Evolutionary conservation across 2,113 vertebrate genomes (phyloP).

Genomic region (Varanus salvator): DNA sequence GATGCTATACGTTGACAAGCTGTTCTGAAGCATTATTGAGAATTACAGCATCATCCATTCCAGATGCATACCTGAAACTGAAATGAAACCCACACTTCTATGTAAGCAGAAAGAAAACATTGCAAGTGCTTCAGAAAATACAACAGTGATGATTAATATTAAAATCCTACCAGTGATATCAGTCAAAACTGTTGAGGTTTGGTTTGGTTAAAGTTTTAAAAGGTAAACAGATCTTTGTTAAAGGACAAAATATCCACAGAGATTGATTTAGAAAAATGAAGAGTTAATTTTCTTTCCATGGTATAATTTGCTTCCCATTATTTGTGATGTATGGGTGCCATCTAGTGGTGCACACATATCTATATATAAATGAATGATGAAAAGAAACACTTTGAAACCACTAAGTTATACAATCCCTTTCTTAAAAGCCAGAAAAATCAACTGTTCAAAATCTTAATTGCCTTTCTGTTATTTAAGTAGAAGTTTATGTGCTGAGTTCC

Average conservation of each 20-base stretch:
- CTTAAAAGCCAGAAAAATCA: background rate
- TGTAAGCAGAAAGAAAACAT: background rate
- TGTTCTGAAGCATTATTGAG: constrained; percentile 21
- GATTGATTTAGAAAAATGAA: background rate
- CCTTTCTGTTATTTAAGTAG: background rate
- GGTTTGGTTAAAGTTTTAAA: constrained; percentile 27
- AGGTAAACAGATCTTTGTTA: background rate
- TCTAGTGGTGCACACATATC: background rate
- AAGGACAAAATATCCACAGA: background rate
- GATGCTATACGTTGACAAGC: constrained; percentile 1
- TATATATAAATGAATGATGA: no score
- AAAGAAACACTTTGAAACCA: background rate
- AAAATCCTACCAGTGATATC: background rate
- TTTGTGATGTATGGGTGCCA: constrained; percentile 2
- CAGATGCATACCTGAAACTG: background rate
- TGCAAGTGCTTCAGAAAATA: background rate
- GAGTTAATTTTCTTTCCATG: background rate
- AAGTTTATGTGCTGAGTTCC: background rate
- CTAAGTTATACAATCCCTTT: background rate
- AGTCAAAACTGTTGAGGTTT: background rate
- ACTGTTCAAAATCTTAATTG: background rate
- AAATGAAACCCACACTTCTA: constrained; percentile 13
- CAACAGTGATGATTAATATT: background rate
- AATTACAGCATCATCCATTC: background rate
- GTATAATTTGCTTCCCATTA: background rate